These are phyloP conservation scores for Sarcophaga carnaria DNA, from an alignment of 2,888 invertebrate species.

Conservation along the genomic window DNA sequence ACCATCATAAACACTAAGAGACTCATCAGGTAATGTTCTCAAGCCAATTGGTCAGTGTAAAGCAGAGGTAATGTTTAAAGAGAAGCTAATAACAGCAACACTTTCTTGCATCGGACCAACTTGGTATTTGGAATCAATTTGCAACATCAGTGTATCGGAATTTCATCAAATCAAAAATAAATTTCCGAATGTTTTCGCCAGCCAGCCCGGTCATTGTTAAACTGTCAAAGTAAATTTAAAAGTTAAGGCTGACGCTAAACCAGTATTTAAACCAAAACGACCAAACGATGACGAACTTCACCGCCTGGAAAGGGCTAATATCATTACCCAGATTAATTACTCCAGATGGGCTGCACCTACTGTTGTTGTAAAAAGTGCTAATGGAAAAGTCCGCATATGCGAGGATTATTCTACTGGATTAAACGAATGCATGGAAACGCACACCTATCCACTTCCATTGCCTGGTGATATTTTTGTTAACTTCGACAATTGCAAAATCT, in stretches of 20 bases:
- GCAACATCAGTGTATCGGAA: conserved; percentile 21
- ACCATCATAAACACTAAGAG: conserved; percentile 20
- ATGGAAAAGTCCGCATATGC: conserved; percentile 52
- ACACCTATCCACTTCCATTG: conserved; percentile 65
- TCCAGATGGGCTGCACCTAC: conserved; percentile 70
- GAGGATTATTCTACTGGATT: conserved; percentile 27
- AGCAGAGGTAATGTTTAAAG: too few relatives aligned
- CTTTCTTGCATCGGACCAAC: conserved; percentile 20
- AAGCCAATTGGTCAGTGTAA: not conserved
- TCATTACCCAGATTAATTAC: conserved; percentile 64
- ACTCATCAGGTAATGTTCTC: conserved; percentile 34
- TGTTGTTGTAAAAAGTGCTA: conserved; percentile 58
- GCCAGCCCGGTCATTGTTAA: conserved; percentile 21
- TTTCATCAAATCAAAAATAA: conserved; percentile 13
- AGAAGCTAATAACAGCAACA: conserved; percentile 3
- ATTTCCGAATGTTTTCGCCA: conserved; percentile 22
- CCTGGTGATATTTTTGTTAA: conserved; percentile 68
- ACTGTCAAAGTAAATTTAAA: conserved; percentile 34
- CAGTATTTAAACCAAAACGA: conserved; percentile 57
- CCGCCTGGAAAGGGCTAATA: conserved; percentile 57
- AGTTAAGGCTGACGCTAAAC: conserved; percentile 44
- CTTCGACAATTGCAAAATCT: conserved; percentile 63
- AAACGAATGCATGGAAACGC: conserved; percentile 65
- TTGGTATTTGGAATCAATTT: conserved; percentile 24
- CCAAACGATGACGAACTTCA: conserved; percentile 58